Percentiles rank a stretch among this genome's conserved stretches.
Evolutionary conservation across 2,888 invertebrate genomes (phyloP).

Genomic region (Plagodis pulveraria): DNA sequence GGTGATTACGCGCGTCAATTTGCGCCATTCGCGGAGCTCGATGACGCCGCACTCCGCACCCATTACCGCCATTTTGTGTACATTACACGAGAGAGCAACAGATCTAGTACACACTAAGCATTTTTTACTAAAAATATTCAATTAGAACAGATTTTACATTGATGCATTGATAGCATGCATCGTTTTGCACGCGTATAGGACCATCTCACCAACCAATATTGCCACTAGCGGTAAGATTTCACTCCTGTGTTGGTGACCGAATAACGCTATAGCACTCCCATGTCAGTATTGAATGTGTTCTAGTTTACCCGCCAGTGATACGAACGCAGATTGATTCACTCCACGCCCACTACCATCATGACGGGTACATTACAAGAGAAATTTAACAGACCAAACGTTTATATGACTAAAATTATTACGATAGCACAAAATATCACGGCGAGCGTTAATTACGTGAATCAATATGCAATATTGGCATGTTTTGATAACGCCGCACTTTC

Average conservation of each 20-base stretch:
- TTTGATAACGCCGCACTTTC: not conserved
- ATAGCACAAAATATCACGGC: too few relatives aligned
- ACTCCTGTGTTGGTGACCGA: too few relatives aligned
- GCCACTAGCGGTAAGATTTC: too few relatives aligned
- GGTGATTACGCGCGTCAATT: constrained; percentile 32
- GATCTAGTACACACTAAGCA: constrained; percentile 15
- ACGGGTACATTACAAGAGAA: too few relatives aligned
- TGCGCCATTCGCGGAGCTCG: constrained; percentile 35
- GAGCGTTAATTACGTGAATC: not conserved
- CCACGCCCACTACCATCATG: too few relatives aligned
- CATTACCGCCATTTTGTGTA: constrained; percentile 37
- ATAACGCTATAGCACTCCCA: not conserved
- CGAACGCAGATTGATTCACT: too few relatives aligned
- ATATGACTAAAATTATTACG: too few relatives aligned
- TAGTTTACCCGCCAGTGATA: too few relatives aligned
- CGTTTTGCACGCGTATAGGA: too few relatives aligned
- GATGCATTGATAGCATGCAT: not conserved
- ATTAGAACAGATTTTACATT: not conserved
- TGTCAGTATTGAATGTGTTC: too few relatives aligned
- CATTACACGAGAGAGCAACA: constrained; percentile 26
- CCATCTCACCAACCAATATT: too few relatives aligned
- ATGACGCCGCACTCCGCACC: constrained; percentile 29
- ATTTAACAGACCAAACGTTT: too few relatives aligned
- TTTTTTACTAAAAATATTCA: not conserved
- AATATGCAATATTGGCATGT: not conserved